Conservation (phyloP, 2,888 invertebrate species). For the Drosophila paranaensis region DNA sequence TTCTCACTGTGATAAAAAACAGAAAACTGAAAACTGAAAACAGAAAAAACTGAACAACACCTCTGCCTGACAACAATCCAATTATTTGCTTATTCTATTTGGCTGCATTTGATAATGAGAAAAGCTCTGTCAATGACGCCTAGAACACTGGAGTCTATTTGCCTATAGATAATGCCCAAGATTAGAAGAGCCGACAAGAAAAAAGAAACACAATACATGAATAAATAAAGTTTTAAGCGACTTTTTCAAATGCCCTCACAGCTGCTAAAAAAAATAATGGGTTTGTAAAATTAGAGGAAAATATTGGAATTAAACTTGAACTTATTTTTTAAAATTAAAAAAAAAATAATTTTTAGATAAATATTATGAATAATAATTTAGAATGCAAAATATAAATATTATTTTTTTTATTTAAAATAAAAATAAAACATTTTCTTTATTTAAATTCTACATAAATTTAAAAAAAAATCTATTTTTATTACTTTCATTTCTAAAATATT, state of each 20-base stretch:
- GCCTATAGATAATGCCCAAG: constrained; percentile 32
- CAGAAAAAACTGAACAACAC: no score
- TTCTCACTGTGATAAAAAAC: neutral
- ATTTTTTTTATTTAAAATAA: no score
- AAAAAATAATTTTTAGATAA: no score
- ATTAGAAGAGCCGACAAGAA: constrained; percentile 26
- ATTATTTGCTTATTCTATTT: constrained; percentile 49
- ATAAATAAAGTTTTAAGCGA: neutral
- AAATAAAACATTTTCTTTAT: no score
- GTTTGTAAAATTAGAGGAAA: no score
- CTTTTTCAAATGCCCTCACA: constrained; percentile 1
- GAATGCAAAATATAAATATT: no score
- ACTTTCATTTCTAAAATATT: no score
- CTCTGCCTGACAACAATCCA: constrained; percentile 31
- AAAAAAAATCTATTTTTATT: no score
- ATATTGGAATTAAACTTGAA: no score
- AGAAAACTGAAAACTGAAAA: neutral
- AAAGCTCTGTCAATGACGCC: constrained; percentile 41
- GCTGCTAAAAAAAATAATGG: neutral
- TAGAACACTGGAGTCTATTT: constrained; percentile 36
- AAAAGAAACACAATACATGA: neutral
- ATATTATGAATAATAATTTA: no score
- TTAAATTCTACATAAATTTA: no score
- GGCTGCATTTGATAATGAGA: constrained; percentile 52
- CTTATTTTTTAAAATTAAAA: no score